Conservation (phyloP, 2,888 invertebrate genomes). For the Candidula unifasciata region DNA sequence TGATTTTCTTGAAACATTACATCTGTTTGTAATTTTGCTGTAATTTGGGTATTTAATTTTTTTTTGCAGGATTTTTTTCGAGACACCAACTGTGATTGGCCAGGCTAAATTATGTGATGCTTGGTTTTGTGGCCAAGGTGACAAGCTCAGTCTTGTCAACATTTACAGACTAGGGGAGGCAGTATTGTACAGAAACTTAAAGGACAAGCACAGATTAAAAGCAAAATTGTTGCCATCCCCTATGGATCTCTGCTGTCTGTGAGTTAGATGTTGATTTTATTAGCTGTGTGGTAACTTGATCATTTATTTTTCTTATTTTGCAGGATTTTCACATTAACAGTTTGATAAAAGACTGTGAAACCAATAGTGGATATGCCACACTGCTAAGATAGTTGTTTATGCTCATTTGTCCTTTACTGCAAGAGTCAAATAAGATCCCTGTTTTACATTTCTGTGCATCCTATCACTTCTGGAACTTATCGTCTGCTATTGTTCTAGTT, state of each 20-base stretch:
- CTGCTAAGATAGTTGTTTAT: too few species aligned
- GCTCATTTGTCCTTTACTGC: too few species aligned
- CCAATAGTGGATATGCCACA: too few species aligned
- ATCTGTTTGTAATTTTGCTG: neutral
- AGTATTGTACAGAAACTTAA: constrained; percentile 64
- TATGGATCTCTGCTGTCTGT: constrained; percentile 62
- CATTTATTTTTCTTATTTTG: too few species aligned
- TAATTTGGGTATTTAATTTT: neutral
- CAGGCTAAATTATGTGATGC: constrained; percentile 61
- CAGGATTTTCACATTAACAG: too few species aligned
- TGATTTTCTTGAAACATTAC: too few species aligned
- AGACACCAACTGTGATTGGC: constrained; percentile 40
- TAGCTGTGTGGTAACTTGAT: too few species aligned
- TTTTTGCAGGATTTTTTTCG: constrained; percentile 10
- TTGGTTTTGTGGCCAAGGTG: constrained; percentile 69
- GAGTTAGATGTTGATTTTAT: constrained; percentile 1
- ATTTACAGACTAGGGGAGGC: constrained; percentile 71
- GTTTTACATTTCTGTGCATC: too few species aligned
- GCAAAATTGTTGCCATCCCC: constrained; percentile 60
- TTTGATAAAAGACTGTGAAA: too few species aligned
- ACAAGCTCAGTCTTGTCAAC: constrained; percentile 64
- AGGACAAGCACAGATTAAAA: constrained; percentile 65
- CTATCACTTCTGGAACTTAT: too few species aligned
- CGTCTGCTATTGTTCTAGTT: too few species aligned
- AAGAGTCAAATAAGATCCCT: too few species aligned